Percentiles rank a stretch among this genome's conserved stretches.
Conservation (phyloP, 2,888 invertebrate species). For the Cheiracanthium punctorium region DNA sequence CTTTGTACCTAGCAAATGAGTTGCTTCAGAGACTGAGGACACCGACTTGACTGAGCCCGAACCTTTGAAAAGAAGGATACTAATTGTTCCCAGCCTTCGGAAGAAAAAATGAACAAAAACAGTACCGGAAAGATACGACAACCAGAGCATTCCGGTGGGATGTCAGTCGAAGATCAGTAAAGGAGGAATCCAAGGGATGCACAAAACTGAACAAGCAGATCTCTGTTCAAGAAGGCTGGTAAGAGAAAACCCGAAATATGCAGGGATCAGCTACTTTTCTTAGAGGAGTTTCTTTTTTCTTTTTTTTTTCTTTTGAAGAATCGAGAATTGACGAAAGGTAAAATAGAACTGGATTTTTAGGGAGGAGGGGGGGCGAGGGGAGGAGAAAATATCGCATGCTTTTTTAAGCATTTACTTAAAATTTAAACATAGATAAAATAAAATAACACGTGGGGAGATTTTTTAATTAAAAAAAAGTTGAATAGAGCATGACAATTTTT, state of each 20-base stretch:
- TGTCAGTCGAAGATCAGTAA: not conserved
- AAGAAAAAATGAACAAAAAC: constrained; percentile 2
- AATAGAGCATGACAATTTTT: too few species aligned
- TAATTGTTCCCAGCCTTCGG: constrained; percentile 42
- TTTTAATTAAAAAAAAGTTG: too few species aligned
- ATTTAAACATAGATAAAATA: too few species aligned
- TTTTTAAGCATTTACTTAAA: too few species aligned
- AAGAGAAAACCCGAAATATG: constrained; percentile 54
- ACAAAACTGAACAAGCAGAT: constrained; percentile 36
- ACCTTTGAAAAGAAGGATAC: constrained; percentile 31
- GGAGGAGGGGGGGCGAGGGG: too few species aligned
- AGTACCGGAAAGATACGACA: constrained; percentile 16
- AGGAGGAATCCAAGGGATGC: not conserved
- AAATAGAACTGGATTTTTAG: too few species aligned
- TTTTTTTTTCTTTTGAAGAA: constrained; percentile 49
- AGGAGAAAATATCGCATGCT: too few species aligned
- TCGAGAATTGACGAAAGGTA: too few species aligned
- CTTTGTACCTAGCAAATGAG: not conserved
- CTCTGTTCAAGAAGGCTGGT: constrained; percentile 37
- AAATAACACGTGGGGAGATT: too few species aligned
- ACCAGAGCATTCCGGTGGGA: not conserved
- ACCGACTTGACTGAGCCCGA: not conserved
- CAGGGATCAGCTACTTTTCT: constrained; percentile 48
- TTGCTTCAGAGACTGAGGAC: not conserved
- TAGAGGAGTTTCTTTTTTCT: too few species aligned